A percentile compares a stretch with the other conserved stretches of the same genome.
Conservation (phyloP, 1,140 invertebrate genomes). For the Drosophila arawakana region DNA sequence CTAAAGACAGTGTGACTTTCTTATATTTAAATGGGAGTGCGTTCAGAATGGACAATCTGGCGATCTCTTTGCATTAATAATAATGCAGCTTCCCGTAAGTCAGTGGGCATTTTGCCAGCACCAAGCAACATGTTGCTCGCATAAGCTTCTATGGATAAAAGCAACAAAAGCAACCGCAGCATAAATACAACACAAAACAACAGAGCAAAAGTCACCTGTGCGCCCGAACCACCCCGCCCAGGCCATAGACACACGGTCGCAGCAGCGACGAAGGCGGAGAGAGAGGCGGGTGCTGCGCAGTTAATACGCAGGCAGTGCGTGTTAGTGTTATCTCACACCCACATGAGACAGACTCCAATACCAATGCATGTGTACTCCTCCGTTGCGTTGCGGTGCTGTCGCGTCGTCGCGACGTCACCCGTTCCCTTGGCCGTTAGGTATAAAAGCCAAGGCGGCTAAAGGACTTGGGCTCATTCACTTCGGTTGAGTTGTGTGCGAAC, state of each 20-base stretch:
- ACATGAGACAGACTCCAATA: slow-evolving; percentile 15
- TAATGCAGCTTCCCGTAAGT: slow-evolving; percentile 7
- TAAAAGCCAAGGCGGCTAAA: slow-evolving; percentile 55
- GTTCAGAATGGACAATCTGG: neutral
- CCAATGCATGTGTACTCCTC: neutral
- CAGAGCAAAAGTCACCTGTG: slow-evolving; percentile 36
- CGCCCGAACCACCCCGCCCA: too few relatives aligned
- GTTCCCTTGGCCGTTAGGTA: slow-evolving; percentile 34
- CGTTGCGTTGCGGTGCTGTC: slow-evolving; percentile 24
- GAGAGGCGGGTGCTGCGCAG: slow-evolving; percentile 29
- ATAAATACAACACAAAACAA: slow-evolving; percentile 29
- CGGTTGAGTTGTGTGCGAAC: slow-evolving; percentile 56
- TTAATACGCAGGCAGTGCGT: slow-evolving; percentile 31
- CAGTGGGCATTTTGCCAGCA: slow-evolving; percentile 23
- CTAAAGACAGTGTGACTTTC: neutral
- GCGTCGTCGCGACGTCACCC: slow-evolving; percentile 33
- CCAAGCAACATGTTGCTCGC: slow-evolving; percentile 50
- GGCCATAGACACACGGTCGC: neutral
- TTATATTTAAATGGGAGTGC: neutral
- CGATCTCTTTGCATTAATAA: slow-evolving; percentile 34
- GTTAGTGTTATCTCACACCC: slow-evolving; percentile 43
- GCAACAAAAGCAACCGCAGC: slow-evolving; percentile 45
- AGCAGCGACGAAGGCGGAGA: neutral
- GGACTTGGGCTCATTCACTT: slow-evolving; percentile 61
- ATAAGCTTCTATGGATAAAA: slow-evolving; percentile 33